phyloP scores from a whole-genome alignment of 2,113 vertebrate genomes.

The Cynocephalus volans region DNA sequence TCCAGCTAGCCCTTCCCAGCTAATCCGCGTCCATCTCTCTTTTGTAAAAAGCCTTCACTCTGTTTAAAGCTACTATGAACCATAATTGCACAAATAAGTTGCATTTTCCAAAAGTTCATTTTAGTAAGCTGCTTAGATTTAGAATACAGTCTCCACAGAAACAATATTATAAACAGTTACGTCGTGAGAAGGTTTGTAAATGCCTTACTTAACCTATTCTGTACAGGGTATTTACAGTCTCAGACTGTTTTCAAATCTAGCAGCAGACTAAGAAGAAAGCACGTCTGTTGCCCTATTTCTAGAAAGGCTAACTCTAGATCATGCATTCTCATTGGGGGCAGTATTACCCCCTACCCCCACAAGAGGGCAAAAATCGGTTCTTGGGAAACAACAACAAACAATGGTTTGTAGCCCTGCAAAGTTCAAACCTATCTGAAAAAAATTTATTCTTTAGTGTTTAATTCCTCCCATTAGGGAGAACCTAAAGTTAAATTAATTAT shows the following conservation, averaged over 20 bases:
- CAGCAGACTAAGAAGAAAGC: conserved; percentile 26
- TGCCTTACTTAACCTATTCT: not conserved
- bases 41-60: not conserved
- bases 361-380: not conserved
- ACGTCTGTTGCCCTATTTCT: not conserved
- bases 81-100: not conserved
- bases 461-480: conserved; percentile 13
- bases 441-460: not conserved
- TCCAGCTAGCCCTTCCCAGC: not conserved
- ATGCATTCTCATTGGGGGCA: not conserved
- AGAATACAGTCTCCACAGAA: conserved; percentile 30
- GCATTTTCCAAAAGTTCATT: conserved; percentile 41
- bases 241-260: conserved; percentile 5
- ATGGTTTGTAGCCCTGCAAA: not conserved
- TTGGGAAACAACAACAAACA: not conserved
- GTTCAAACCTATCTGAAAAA: conserved; percentile 3
- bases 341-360: not conserved
- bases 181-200: conserved; percentile 15
- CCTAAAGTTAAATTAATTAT: not conserved
- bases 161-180: not conserved
- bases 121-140: conserved; percentile 25
- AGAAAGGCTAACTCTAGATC: not conserved
- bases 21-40: not conserved
- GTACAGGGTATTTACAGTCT: not conserved
- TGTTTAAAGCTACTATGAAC: conserved; percentile 24